Percentiles rank a stretch among this genome's conserved stretches.
These are phyloP conservation scores for Ctena decussata DNA, from an alignment of 2,888 invertebrate species.

Conservation along the genomic window DNA sequence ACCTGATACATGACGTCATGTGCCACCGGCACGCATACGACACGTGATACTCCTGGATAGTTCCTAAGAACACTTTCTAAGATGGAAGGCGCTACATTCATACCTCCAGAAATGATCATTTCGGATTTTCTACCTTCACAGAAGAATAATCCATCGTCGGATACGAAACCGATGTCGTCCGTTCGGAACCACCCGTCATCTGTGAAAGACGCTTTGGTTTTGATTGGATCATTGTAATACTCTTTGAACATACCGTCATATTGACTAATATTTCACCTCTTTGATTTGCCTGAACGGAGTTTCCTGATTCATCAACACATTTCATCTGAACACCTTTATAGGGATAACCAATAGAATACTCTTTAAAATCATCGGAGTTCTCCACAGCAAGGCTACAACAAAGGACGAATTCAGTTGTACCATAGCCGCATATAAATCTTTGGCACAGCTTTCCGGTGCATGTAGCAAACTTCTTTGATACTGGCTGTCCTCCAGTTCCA, in stretches of 20 bases:
- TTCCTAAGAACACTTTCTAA: constrained; percentile 15
- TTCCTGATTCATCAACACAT: constrained; percentile 27
- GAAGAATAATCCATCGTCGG: constrained; percentile 22
- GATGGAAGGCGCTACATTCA: constrained; percentile 46
- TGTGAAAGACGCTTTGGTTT: neutral
- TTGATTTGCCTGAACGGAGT: constrained; percentile 22
- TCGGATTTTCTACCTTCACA: constrained; percentile 43
- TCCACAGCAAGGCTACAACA: neutral
- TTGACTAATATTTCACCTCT: constrained; percentile 23
- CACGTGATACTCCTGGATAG: constrained; percentile 26
- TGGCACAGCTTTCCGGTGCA: constrained; percentile 22
- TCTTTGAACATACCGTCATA: neutral
- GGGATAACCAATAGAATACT: constrained; percentile 1
- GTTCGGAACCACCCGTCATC: constrained; percentile 37
- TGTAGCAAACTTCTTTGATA: neutral
- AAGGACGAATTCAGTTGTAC: constrained; percentile 17
- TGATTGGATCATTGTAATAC: constrained; percentile 33
- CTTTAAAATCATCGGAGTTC: neutral
- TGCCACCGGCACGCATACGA: constrained; percentile 52
- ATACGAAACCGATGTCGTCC: constrained; percentile 25
- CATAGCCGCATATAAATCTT: constrained; percentile 9
- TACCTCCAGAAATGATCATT: constrained; percentile 44
- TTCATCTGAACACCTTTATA: constrained; percentile 33
- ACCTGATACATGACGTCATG: constrained; percentile 60
- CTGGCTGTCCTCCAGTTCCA: constrained; percentile 28